Base-by-base conservation (phyloP, 2,888 invertebrate species). In the Macrophya annulata region DNA sequence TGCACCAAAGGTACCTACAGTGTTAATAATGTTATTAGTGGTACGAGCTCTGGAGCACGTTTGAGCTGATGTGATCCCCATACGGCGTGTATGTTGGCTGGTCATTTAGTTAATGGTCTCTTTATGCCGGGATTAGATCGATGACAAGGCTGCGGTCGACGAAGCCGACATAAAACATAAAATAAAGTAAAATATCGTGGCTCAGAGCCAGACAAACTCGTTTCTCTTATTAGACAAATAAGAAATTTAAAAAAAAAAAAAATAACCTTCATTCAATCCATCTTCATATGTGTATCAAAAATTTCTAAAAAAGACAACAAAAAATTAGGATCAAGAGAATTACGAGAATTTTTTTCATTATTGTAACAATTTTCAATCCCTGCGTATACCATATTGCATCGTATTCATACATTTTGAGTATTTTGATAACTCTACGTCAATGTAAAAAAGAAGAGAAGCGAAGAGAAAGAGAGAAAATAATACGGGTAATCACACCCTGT, bases 81-180 rank as follows among this genome's bases (percentile, higher is more conserved):
- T 83, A 48, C 62, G 48, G 68, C 68, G 62, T 25, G 62, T 31
- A 31, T 82, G 83, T 83, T 85, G n/a, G 77, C 79, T 84, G 84
- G 72, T 85, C 84, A 86, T 86, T 85, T 74, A 72, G 45, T 37
- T 79, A 85, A 83, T 25, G 74, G 85, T 72, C 79, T 81, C 84
- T 84, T 86, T 83, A 83, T 85, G 84, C 72, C 68, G 79, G 76
- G 79, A 85, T 85, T 82, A 82, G 59, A 82, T 86, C 85, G 86
- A 85, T 76, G 85, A 84, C 55, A 77, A 79, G 79, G 76, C 62
- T 84, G 77, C 62, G 59, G 59, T 43, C 43, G 59, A 81, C 40
- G 62, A 48, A 51, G 77, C 77, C 55, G 45, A 15, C 45, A 45
- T 37, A 25, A 74, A 77, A 55, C 51, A 77, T 55, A 31, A 77